A percentile compares a stretch with the other conserved stretches of the same genome.
These are phyloP conservation scores for Ladona fulva DNA, from an alignment of 1,140 invertebrate genomes.

Conservation along the genomic window DNA sequence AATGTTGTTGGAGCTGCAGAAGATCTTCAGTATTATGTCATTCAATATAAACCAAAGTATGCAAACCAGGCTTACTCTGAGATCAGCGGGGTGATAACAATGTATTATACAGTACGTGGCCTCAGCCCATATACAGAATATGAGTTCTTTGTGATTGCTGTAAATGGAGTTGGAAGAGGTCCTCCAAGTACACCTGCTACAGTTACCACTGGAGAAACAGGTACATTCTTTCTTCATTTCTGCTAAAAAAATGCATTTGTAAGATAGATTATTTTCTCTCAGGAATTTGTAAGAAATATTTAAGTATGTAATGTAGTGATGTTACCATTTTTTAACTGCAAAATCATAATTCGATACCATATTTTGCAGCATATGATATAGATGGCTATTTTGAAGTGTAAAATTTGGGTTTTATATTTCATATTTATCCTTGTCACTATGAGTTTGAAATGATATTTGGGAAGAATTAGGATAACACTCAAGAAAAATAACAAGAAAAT, in stretches of 20 bases:
- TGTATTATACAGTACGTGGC: slow-evolving; percentile 81
- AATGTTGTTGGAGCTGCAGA: slow-evolving; percentile 37
- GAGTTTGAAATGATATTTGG: too few species aligned
- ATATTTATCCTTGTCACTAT: too few species aligned
- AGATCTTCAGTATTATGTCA: slow-evolving; percentile 86
- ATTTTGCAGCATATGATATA: too few species aligned
- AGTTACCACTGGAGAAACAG: slow-evolving; percentile 92
- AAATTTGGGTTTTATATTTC: too few species aligned
- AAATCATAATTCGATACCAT: too few species aligned
- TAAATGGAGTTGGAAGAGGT: slow-evolving; percentile 86
- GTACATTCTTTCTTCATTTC: slow-evolving; percentile 38
- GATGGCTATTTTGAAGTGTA: too few species aligned
- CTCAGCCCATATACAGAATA: slow-evolving; percentile 93
- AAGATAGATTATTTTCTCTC: not conserved
- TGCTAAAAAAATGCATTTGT: not conserved
- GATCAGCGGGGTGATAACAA: slow-evolving; percentile 84
- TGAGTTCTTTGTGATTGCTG: slow-evolving; percentile 90
- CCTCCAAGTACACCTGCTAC: slow-evolving; percentile 72
- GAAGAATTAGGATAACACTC: too few species aligned
- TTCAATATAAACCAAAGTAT: slow-evolving; percentile 90
- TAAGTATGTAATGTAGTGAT: not conserved
- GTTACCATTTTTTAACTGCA: not conserved
- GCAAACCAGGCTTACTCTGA: slow-evolving; percentile 65
- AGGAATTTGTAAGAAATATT: not conserved
- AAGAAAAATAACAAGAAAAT: too few species aligned